Base-by-base conservation (phyloP, 2,113 vertebrate genomes). In the Caloenas nicobarica region DNA sequence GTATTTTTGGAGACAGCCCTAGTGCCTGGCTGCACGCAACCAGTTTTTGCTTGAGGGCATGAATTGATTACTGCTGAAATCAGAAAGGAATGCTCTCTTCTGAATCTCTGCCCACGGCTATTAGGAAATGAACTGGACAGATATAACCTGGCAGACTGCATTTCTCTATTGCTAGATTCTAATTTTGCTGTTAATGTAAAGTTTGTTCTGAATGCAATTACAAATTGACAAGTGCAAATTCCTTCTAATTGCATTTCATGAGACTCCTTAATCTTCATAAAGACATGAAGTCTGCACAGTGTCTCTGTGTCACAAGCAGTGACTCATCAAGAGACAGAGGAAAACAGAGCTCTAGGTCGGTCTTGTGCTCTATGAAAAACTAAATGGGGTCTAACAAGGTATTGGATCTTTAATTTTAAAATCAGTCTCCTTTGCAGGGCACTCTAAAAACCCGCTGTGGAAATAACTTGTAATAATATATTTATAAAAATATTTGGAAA, bases 211-310 rank as follows among this genome's bases (percentile, higher is more conserved):
- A 81, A 83, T 57, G 61, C 16, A 89, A 92, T 96, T 92, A 76
- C 84, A 44, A 40, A 76, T 42, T 84, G 84, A 70, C 86, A 87
- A 69, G 81, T 84, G 53, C 84, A 51, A 60, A 84, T 91, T 86
- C 44, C 40, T 72, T 79, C 89, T 92, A 95, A 95, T 87, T 95
- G 81, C 36, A 57, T 92, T 91, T 93, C 93, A 28, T 71, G 60
- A 78, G 89, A 34, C 65, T 81, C 6, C 69, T 95, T 92, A 68
- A 87, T 95, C 96, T 95, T 69, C 69, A 57, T 91, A 3, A 81
- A 84, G 93, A 23, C 72, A 53, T 17, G 16, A 6, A 33, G 91
- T 79, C 95, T 97, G 91, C 69, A 50, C 94, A 87, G 44, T n/a
- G 76, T 94, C 88, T 95, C 9, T 0, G 3, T 92, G 73, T 85